Evolutionary conservation across 1,140 invertebrate species (phyloP).

Genomic region (Eupeodes corollae): DNA sequence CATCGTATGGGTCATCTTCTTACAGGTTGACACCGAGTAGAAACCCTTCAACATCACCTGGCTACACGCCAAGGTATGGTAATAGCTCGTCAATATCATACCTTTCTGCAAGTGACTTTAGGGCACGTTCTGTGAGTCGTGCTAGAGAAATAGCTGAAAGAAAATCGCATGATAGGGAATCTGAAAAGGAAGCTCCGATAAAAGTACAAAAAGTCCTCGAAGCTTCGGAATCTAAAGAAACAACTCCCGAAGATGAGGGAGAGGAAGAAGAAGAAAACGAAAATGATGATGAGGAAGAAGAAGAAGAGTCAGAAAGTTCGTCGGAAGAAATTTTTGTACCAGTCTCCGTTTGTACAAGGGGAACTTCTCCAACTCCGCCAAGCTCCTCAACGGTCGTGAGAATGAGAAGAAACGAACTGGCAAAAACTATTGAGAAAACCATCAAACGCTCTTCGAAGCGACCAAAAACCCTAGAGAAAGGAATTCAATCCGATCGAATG

Average conservation of each 20-base stretch:
- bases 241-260: background rate
- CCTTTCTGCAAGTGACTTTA: slow-evolving; percentile 29
- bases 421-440: slow-evolving; percentile 56
- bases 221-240: too few species aligned
- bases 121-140: slow-evolving; percentile 26
- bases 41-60: background rate
- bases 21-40: slow-evolving; percentile 7
- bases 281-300: background rate
- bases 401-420: slow-evolving; percentile 54
- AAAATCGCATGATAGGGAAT: slow-evolving; percentile 20
- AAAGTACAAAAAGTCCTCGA: background rate
- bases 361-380: slow-evolving; percentile 63
- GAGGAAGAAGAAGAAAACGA: background rate
- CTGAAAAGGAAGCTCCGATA: slow-evolving; percentile 8
- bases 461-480: slow-evolving; percentile 48
- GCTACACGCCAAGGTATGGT: slow-evolving; percentile 10
- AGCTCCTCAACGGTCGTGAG: slow-evolving; percentile 47
- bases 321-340: slow-evolving; percentile 38
- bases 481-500: slow-evolving; percentile 53
- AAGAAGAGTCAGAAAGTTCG: slow-evolving; percentile 1
- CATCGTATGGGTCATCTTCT: background rate
- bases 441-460: slow-evolving; percentile 44
- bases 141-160: slow-evolving; percentile 13
- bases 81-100: slow-evolving; percentile 19
- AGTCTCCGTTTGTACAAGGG: slow-evolving; percentile 54